Base-by-base conservation (phyloP, 2,113 vertebrate species). In the Gallinago undulata region DNA sequence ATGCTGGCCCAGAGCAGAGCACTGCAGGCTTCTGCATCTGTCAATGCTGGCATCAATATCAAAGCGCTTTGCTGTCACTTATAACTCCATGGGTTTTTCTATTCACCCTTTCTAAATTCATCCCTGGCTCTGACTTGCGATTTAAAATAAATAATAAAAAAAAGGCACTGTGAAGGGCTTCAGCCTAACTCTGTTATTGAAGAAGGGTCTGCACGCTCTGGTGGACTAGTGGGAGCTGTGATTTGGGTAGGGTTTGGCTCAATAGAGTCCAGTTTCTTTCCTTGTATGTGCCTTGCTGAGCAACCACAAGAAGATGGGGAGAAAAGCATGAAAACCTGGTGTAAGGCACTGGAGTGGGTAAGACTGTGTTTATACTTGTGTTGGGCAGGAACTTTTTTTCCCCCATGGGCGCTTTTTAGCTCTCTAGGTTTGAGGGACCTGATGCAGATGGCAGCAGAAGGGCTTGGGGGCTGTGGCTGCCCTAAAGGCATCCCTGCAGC, bases 1-100 rank as follows among this genome's bases (percentile, higher is more conserved):
- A 28, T 12, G 82, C 95, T 73, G 89, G 67, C 78, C 89, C 0
- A 0, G 75, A 90, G 76, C 88, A 47, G 60, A 76, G 89, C 37
- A 2, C 90, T n/a, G 84, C 3, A 13, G 80, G 81, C 74, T 95
- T 79, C 91, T 89, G 69, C 89, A 91, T 97, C 94, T 96, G 77
- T 94, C 84, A 64, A 28, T n/a, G 77, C 84, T 94, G 92, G 88
- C 92, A 89, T 72, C 43, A 51, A 43, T 84, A 87, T 89, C 92
- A 95, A 93, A 93, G 93, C 4, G 1, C 62, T 96, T 27, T 41
- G 62, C 91, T 92, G 91, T 62, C 92, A 69, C 79, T 93, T 76
- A 4, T 0, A 80, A 63, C 87, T 89, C 75, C 47, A 0, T 37
- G 80, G 55, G 25, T 30, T 94, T 90, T 78, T 63, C 73, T 92